Conservation (phyloP, 1,140 invertebrate species). For the Apis mellifera region Amel_HAv3.1 CM009940.2:6456001-6456500, state of each 20-base stretch:
- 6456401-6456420: neutral
- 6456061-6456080: neutral
- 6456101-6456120: conserved; percentile 1
- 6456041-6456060: conserved; percentile 68
- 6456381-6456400: no score
- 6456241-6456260: neutral
- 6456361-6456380: neutral
- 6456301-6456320: neutral
- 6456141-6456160: neutral
- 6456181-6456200: neutral
- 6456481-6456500: conserved; percentile 53
- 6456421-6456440: conserved; percentile 42
- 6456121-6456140: neutral
- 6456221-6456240: neutral
- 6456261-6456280: neutral
- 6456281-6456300: neutral
- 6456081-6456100: neutral
- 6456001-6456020: conserved; percentile 80
- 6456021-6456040: conserved; percentile 76
- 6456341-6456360: neutral
- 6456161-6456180: neutral
- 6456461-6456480: conserved; percentile 63
- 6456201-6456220: neutral
- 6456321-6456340: neutral
- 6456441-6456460: conserved; percentile 63